Percentiles rank a stretch among this genome's conserved stretches.
Conservation (phyloP, 2,113 vertebrate genomes). For the Dromas ardeola region DNA sequence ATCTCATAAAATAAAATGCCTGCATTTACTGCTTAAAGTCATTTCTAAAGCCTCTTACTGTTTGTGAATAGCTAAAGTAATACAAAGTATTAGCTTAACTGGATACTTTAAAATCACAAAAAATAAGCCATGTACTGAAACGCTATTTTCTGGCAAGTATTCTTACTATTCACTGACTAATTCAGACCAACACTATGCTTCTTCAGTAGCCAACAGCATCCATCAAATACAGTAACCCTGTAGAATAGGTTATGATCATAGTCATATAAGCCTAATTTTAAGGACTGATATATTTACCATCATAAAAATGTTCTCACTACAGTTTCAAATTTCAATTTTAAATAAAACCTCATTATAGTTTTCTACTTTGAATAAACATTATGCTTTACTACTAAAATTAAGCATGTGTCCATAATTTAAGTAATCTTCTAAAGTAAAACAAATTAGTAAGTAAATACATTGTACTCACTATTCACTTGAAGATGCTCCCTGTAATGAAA, state of each 20-base stretch:
- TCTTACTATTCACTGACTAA: neutral
- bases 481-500: slow-evolving; percentile 30
- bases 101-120: neutral
- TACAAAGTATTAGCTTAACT: slow-evolving; percentile 32
- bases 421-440: neutral
- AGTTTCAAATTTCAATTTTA: neutral
- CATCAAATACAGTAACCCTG: neutral
- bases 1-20: slow-evolving; percentile 60
- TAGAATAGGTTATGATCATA: neutral
- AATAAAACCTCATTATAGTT: neutral
- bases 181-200: neutral
- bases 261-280: neutral
- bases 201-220: neutral
- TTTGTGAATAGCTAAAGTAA: slow-evolving; percentile 29
- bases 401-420: neutral
- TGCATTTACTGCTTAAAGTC: slow-evolving; percentile 53
- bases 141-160: neutral
- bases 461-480: neutral
- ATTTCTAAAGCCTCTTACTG: slow-evolving; percentile 44
- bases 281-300: neutral
- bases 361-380: neutral
- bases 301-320: neutral
- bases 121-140: neutral
- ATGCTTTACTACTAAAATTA: neutral
- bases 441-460: neutral